Conservation (phyloP, 2,888 invertebrate genomes). For the Cantharis rustica region DNA sequence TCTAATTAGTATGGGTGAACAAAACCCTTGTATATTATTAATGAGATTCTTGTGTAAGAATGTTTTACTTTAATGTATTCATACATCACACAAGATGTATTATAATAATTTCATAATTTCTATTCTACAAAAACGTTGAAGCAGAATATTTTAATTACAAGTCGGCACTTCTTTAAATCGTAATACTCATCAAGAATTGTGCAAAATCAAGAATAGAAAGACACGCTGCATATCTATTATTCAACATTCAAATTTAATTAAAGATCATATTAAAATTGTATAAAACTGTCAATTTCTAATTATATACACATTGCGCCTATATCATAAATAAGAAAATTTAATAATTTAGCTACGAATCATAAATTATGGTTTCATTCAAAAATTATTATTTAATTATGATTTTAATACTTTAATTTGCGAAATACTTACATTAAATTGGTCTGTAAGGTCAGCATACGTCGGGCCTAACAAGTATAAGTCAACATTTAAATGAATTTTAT, state of each 20-base stretch:
- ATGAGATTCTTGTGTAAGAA: background rate
- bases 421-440: background rate
- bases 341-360: background rate
- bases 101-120: slow-evolving; percentile 32
- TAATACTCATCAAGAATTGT: slow-evolving; percentile 32
- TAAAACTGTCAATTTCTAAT: background rate
- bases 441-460: background rate
- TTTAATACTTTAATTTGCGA: background rate
- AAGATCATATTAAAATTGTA: background rate
- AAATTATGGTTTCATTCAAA: background rate
- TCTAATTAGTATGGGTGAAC: background rate
- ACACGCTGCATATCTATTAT: background rate
- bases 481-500: no score
- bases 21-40: background rate
- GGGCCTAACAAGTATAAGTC: no score
- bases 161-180: slow-evolving; percentile 39
- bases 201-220: slow-evolving; percentile 30
- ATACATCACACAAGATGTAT: slow-evolving; percentile 29
- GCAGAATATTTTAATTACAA: slow-evolving; percentile 49
- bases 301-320: background rate
- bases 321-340: background rate
- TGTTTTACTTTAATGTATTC: slow-evolving; percentile 7
- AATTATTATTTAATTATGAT: background rate
- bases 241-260: background rate
- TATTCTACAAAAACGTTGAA: slow-evolving; percentile 43